These are phyloP conservation scores for Macaria notata DNA, from an alignment of 2,888 invertebrate species.

Conservation along the genomic window DNA sequence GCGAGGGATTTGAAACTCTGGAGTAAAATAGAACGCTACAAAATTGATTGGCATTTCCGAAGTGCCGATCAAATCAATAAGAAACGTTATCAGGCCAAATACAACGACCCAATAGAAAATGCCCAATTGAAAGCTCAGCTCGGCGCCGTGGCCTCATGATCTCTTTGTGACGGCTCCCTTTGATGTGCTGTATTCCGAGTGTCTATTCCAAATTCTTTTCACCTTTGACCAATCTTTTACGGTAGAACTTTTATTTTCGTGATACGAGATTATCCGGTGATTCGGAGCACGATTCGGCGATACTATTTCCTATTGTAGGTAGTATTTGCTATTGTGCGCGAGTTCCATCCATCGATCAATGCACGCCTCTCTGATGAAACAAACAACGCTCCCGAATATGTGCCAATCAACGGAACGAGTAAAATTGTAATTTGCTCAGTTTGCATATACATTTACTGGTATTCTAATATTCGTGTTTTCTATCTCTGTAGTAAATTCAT, in stretches of 20 bases:
- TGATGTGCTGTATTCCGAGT: constrained; percentile 49
- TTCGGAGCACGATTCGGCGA: not conserved
- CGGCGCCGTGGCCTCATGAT: constrained; percentile 43
- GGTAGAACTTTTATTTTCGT: constrained; percentile 26
- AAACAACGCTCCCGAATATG: too few species aligned
- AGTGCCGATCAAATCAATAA: constrained; percentile 41
- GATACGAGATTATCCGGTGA: constrained; percentile 23
- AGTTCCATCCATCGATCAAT: too few species aligned
- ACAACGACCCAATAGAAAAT: constrained; percentile 23
- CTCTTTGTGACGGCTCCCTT: constrained; percentile 55
- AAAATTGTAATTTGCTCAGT: too few species aligned
- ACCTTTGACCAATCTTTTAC: constrained; percentile 57
- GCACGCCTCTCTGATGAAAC: too few species aligned
- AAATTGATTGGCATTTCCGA: constrained; percentile 33
- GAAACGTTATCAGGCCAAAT: constrained; percentile 30
- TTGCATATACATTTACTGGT: too few species aligned
- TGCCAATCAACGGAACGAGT: too few species aligned
- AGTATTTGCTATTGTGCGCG: constrained; percentile 1
- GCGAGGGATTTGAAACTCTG: constrained; percentile 15
- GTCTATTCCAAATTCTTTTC: constrained; percentile 55
- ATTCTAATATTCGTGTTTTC: too few species aligned
- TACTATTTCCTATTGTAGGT: constrained; percentile 3
- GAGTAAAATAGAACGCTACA: constrained; percentile 17
- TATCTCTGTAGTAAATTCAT: too few species aligned
- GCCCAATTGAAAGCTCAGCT: constrained; percentile 34